Conservation (phyloP, 2,888 invertebrate species). For the Drosophila anomalata region DNA sequence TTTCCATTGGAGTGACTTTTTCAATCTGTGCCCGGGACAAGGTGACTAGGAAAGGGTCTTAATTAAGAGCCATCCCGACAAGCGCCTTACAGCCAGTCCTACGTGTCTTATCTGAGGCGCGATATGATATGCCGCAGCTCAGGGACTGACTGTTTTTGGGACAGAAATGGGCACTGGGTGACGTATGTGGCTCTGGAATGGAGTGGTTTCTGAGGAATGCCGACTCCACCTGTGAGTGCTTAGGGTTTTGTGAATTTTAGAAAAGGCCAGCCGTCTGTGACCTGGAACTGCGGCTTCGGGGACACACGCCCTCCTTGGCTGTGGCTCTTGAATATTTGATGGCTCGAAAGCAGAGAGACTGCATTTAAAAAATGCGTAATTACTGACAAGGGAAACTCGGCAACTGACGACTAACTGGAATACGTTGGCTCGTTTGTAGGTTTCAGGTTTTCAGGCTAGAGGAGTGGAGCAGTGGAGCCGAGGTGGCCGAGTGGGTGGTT, state of each 20-base stretch:
- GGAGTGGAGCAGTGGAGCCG: background rate
- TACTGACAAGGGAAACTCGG: constrained; percentile 61
- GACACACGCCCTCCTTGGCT: constrained; percentile 11
- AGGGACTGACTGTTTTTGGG: background rate
- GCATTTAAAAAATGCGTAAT: constrained; percentile 62
- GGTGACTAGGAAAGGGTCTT: background rate
- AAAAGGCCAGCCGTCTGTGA: constrained; percentile 38
- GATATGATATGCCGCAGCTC: constrained; percentile 12
- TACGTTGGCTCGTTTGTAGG: background rate
- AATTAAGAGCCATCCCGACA: constrained; percentile 5
- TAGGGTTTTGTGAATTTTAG: constrained; percentile 41
- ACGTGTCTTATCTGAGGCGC: constrained; percentile 1
- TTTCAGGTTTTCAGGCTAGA: background rate
- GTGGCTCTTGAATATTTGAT: constrained; percentile 39
- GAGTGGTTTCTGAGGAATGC: constrained; percentile 14
- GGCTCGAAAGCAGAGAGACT: constrained; percentile 37
- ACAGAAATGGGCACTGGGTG: background rate
- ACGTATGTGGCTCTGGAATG: constrained; percentile 4
- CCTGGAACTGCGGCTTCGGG: constrained; percentile 13
- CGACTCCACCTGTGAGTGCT: constrained; percentile 8
- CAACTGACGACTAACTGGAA: constrained; percentile 47
- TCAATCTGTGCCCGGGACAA: constrained; percentile 3
- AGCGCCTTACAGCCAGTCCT: background rate
- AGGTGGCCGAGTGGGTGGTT: constrained; percentile 2
- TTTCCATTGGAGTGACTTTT: background rate